Conservation (phyloP, 1,140 invertebrate genomes). For the Amyelois transitella region DNA sequence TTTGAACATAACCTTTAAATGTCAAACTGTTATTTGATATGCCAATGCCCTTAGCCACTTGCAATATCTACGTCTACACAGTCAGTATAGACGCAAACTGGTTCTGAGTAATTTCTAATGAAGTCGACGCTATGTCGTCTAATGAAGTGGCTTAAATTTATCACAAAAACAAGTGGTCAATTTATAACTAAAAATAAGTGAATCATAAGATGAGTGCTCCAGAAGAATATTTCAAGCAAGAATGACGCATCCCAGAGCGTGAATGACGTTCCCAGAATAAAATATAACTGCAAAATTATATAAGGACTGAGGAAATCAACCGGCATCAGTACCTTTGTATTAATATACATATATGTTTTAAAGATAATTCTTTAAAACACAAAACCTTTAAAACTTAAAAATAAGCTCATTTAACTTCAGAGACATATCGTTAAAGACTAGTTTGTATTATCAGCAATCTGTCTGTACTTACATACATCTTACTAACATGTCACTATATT, state of each 20-base stretch:
- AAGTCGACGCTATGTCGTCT: neutral
- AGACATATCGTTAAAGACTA: too few relatives aligned
- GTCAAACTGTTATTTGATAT: conserved; percentile 19
- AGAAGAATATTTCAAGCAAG: neutral
- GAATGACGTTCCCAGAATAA: neutral
- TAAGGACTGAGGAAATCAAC: neutral
- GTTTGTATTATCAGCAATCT: too few relatives aligned
- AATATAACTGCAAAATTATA: neutral
- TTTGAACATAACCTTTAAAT: conserved; percentile 19
- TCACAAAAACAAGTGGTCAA: too few relatives aligned
- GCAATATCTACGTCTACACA: neutral
- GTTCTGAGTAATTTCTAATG: neutral
- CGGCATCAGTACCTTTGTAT: too few relatives aligned
- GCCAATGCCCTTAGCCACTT: conserved; percentile 2
- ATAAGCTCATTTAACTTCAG: too few relatives aligned
- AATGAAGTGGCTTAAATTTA: too few relatives aligned
- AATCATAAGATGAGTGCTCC: neutral
- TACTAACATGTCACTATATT: too few relatives aligned
- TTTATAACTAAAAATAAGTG: neutral
- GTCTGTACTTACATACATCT: too few relatives aligned
- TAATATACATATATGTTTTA: neutral
- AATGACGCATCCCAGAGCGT: neutral
- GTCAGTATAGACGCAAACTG: neutral
- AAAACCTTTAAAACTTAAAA: too few relatives aligned
- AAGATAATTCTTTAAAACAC: too few relatives aligned